Percentiles rank a stretch among this genome's conserved stretches.
phyloP scores from a whole-genome alignment of 2,888 invertebrate genomes.

The Drosophila paracracens region DNA sequence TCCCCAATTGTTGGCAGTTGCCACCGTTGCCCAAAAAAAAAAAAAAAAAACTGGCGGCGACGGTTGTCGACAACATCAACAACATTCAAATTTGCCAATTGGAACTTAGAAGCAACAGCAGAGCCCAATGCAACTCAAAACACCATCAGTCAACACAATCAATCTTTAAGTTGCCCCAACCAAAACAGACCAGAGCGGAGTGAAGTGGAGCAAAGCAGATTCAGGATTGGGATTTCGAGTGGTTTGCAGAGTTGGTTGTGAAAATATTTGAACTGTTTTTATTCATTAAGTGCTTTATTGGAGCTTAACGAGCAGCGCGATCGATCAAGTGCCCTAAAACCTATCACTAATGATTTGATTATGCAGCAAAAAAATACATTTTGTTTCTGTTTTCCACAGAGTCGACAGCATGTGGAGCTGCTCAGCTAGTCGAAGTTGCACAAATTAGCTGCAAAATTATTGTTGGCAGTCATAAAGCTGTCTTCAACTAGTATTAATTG shows the following conservation, averaged over 20 bases:
- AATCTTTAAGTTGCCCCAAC: slow-evolving; percentile 51
- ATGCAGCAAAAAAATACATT: slow-evolving; percentile 52
- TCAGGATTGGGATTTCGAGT: slow-evolving; percentile 28
- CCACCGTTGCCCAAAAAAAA: slow-evolving; percentile 57
- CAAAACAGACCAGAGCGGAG: not conserved
- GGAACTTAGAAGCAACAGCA: slow-evolving; percentile 50
- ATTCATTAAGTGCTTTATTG: slow-evolving; percentile 78
- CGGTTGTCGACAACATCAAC: slow-evolving; percentile 72
- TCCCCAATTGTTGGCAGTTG: slow-evolving; percentile 62
- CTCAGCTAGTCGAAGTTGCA: slow-evolving; percentile 10
- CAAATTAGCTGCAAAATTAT: slow-evolving; percentile 57
- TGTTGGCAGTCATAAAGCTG: slow-evolving; percentile 61
- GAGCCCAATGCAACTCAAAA: slow-evolving; percentile 35
- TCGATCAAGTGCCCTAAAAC: slow-evolving; percentile 82
- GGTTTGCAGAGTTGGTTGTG: slow-evolving; percentile 60
- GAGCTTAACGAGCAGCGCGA: slow-evolving; percentile 70
- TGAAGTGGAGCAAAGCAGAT: not conserved
- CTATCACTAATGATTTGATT: slow-evolving; percentile 82
- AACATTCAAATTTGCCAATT: slow-evolving; percentile 79
- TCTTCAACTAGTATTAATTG: slow-evolving; percentile 61
- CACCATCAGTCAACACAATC: slow-evolving; percentile 81
- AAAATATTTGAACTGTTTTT: slow-evolving; percentile 77
- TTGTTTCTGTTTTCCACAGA: slow-evolving; percentile 17
- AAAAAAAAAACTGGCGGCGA: slow-evolving; percentile 46
- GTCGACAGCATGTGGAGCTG: slow-evolving; percentile 14